A percentile compares a stretch with the other conserved stretches of the same genome.
These are phyloP conservation scores for Coreoperca whiteheadi DNA, from an alignment of 2,113 vertebrate species.

Conservation along the genomic window DNA sequence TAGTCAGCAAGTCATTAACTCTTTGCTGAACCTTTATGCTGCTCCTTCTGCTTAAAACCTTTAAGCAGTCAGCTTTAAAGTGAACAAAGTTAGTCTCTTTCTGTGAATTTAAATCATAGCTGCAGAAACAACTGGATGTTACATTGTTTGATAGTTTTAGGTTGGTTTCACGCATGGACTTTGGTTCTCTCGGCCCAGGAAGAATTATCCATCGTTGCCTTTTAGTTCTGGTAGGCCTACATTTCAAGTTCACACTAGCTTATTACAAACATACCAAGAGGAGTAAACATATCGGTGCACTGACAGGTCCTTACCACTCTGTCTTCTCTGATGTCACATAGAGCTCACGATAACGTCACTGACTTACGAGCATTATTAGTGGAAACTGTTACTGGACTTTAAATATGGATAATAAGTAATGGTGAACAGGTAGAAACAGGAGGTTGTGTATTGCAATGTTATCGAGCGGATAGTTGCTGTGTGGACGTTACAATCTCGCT, in stretches of 20 bases:
- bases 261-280: neutral
- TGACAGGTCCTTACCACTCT: neutral
- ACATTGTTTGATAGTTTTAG: neutral
- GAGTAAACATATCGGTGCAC: neutral
- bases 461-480: too few species aligned
- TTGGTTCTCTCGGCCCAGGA: neutral
- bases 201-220: neutral
- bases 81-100: neutral
- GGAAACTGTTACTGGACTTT: neutral
- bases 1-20: conserved; percentile 9
- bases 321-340: neutral
- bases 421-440: neutral
- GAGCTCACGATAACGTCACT: neutral
- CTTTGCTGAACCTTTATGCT: neutral
- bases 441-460: neutral
- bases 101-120: neutral
- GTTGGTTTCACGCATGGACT: neutral
- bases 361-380: neutral
- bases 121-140: neutral
- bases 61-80: neutral
- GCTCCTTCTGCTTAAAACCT: neutral
- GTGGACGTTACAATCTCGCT: too few species aligned
- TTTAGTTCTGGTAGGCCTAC: neutral
- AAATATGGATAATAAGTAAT: neutral
- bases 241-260: neutral